These are phyloP conservation scores for Lasioglossum albipes DNA, from an alignment of 1,140 invertebrate genomes.

Conservation along the genomic window DNA sequence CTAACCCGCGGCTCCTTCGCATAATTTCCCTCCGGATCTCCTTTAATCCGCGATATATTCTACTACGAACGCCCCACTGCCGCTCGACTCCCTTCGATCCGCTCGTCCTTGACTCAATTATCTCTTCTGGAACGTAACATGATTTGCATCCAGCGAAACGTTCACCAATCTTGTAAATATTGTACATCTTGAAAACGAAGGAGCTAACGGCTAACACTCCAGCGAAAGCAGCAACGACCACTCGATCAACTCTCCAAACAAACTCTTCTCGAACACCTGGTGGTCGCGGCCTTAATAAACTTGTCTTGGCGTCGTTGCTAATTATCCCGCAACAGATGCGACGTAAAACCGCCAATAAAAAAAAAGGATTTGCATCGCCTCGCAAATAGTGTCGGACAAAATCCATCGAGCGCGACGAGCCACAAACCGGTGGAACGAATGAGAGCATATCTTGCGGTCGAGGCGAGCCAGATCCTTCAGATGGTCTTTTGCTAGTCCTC, in stretches of 20 bases:
- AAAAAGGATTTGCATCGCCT: too few species aligned
- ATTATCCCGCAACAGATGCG: too few species aligned
- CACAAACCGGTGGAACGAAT: slow-evolving; percentile 45
- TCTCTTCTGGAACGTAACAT: background rate
- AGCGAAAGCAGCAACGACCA: too few species aligned
- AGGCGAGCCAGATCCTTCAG: slow-evolving; percentile 14
- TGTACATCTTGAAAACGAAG: too few species aligned
- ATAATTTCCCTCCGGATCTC: background rate
- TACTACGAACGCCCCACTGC: background rate
- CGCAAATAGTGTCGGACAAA: background rate
- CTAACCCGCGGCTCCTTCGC: background rate
- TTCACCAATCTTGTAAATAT: too few species aligned
- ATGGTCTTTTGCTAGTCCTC: background rate
- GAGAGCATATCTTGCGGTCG: slow-evolving; percentile 50
- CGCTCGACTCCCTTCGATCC: background rate
- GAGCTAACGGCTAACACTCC: too few species aligned
- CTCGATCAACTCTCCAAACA: too few species aligned
- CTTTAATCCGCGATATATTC: background rate
- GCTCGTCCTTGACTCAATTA: slow-evolving; percentile 8
- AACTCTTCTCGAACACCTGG: too few species aligned
- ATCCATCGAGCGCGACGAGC: slow-evolving; percentile 54
- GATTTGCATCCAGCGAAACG: too few species aligned
- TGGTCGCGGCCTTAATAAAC: too few species aligned
- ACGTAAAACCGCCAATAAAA: too few species aligned
- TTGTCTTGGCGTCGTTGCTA: too few species aligned